Percentiles rank a stretch among this genome's conserved stretches.
Conservation (phyloP, 2,797 vertebrate species). For the Parauchenoglanis punctatus region DNA sequence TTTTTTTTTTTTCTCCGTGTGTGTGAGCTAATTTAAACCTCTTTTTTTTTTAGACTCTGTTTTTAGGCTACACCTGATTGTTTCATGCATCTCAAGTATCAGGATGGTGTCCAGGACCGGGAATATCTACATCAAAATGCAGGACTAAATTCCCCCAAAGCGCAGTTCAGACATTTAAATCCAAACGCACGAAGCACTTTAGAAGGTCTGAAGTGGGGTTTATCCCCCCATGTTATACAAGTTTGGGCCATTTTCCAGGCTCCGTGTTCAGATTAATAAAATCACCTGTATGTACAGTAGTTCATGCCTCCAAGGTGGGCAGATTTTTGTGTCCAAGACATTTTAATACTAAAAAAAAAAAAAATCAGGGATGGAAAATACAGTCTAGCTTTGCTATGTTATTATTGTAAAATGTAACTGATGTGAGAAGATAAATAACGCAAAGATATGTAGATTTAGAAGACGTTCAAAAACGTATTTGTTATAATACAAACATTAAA, state of each 20-base stretch:
- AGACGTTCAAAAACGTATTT: too few relatives aligned
- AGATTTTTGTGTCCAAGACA: too few relatives aligned
- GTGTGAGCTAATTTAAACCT: conserved; percentile 19
- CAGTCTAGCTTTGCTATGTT: too few relatives aligned
- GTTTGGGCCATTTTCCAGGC: not conserved
- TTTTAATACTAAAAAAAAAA: too few relatives aligned
- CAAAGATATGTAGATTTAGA: too few relatives aligned
- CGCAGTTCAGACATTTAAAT: not conserved
- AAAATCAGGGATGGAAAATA: too few relatives aligned
- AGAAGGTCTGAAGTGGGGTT: not conserved
- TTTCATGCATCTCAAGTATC: conserved; percentile 28
- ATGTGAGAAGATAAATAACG: too few relatives aligned
- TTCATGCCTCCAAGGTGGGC: too few relatives aligned
- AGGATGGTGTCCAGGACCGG: not conserved
- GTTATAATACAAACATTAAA: too few relatives aligned
- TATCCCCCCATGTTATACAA: not conserved
- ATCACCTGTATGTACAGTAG: too few relatives aligned
- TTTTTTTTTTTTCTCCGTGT: not conserved
- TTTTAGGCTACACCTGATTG: not conserved
- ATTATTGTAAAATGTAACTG: too few relatives aligned
- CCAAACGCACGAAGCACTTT: not conserved
- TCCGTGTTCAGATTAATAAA: too few relatives aligned
- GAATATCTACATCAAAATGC: conserved; percentile 1
- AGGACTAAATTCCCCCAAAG: not conserved
- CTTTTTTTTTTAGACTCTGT: not conserved